phyloP scores from a whole-genome alignment of 2,888 invertebrate species.

The Pheosia tremula region DNA sequence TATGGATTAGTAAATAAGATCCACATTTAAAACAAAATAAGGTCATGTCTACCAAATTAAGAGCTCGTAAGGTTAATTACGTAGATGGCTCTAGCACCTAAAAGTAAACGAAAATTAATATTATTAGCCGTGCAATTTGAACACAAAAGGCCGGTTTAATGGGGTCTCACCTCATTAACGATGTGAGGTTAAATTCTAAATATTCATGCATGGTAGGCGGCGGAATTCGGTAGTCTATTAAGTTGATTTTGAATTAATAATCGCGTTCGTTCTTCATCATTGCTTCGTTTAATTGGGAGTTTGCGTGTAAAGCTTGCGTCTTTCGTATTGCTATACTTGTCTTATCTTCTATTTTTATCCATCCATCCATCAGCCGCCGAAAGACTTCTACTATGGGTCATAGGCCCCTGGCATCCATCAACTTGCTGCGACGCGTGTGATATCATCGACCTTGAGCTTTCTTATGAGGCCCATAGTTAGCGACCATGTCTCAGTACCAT shows the following conservation, averaged over 20 bases:
- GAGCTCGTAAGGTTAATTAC: conserved; percentile 1
- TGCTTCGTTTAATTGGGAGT: neutral
- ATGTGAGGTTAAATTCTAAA: conserved; percentile 32
- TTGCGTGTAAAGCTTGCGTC: no score
- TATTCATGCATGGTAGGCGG: conserved; percentile 33
- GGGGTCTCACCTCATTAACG: conserved; percentile 32
- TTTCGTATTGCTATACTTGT: no score
- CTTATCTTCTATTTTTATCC: no score
- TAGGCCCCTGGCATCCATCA: no score
- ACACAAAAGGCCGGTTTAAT: conserved; percentile 35
- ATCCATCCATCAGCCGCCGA: no score
- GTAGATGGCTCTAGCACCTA: conserved; percentile 17
- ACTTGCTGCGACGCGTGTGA: no score
- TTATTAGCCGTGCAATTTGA: conserved; percentile 26
- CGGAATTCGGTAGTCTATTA: conserved; percentile 29
- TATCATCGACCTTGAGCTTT: no score
- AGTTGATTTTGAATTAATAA: conserved; percentile 19
- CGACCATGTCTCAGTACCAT: no score
- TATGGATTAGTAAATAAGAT: no score
- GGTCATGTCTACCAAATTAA: neutral
- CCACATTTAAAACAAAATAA: neutral
- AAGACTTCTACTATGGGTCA: no score
- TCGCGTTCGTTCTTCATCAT: conserved; percentile 16
- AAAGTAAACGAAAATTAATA: conserved; percentile 36
- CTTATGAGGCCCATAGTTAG: no score